Base-by-base conservation (phyloP, 2,797 vertebrate species). In the Thalassophryne amazonica region DNA sequence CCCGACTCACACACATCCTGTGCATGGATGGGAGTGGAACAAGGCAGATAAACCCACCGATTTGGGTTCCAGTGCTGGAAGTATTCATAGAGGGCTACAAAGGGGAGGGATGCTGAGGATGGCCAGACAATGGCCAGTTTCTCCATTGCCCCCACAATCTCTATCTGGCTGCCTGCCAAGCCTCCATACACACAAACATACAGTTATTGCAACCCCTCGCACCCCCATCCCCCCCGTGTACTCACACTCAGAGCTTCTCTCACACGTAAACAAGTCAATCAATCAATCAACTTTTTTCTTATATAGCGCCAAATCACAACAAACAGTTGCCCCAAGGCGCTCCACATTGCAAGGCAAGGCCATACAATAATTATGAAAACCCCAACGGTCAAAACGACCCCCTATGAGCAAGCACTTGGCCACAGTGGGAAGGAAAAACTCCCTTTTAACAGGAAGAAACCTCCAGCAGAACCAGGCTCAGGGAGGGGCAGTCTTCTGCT, bases 191-290 rank as follows among this genome's bases (percentile, higher is more conserved):
- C 48, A 47, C 34, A 33, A 38, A 73, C 61, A 78, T 54, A 69
- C 55, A 76, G 60, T 55, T 55, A 71, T 64, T 53, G 47, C 47
- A 43, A 67, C 61, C 63, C 74, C 67, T 50, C 65, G 77, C 69
- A 69, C 70, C 60, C 27, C 22, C 27, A 52, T 15, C 13, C 65
- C 42, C 43, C 49, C 37, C 9, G 11, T 73, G 43, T 57, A 25
- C 65, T 62, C 69, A 77, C 81, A 60, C 71, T 76, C 83, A 72
- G 52, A 73, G 73, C 73, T 52, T 52, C 74, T 55, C 76, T 78
- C 76, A 74, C 80, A 84, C 56, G 59, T 89, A 90, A 90, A 89
- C 89, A 90, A 84, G 75, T 84, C n/a, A n/a, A n/a, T n/a, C n/a
- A n/a, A n/a, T n/a, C n/a, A n/a, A n/a, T n/a, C n/a, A n/a, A n/a